Percentiles rank a stretch among this genome's conserved stretches.
phyloP scores from a whole-genome alignment of 53 echinoderm and acorn worm species.

The Echinometra lucunter region DNA sequence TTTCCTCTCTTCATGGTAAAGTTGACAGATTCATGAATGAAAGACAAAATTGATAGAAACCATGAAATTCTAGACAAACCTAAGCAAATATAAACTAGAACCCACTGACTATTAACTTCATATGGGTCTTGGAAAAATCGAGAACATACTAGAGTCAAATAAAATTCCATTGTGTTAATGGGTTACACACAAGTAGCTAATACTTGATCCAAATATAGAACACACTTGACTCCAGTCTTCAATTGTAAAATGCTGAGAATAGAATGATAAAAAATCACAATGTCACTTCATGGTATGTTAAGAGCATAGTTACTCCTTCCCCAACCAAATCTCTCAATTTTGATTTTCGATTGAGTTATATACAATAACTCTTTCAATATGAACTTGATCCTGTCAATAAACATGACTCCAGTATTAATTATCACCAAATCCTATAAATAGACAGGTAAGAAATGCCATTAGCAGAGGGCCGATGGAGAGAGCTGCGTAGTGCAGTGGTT shows the following conservation, averaged over 20 bases:
- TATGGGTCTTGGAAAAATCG: too few relatives aligned
- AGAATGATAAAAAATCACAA: neutral
- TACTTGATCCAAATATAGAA: neutral
- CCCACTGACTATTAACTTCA: neutral
- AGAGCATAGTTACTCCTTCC: neutral
- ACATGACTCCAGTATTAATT: constrained; percentile 44
- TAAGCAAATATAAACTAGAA: neutral
- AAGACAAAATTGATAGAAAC: neutral
- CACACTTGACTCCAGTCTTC: neutral
- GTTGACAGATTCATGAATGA: neutral
- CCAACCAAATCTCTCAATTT: neutral
- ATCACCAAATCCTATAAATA: constrained; percentile 35
- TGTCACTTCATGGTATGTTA: neutral
- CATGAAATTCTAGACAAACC: neutral
- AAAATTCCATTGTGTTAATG: neutral
- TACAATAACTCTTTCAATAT: neutral
- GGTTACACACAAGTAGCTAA: neutral
- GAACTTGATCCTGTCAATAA: neutral
- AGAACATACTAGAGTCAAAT: neutral
- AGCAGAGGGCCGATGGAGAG: neutral
- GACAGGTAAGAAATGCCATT: neutral
- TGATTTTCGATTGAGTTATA: neutral
- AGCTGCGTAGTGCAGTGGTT: constrained; percentile 25
- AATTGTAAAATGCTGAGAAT: neutral
- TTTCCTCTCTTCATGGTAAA: neutral